Percentiles rank a stretch among this genome's conserved stretches.
Evolutionary conservation across 2,797 vertebrate species (phyloP).

Genomic region (Rhinogobio ventralis): DNA sequence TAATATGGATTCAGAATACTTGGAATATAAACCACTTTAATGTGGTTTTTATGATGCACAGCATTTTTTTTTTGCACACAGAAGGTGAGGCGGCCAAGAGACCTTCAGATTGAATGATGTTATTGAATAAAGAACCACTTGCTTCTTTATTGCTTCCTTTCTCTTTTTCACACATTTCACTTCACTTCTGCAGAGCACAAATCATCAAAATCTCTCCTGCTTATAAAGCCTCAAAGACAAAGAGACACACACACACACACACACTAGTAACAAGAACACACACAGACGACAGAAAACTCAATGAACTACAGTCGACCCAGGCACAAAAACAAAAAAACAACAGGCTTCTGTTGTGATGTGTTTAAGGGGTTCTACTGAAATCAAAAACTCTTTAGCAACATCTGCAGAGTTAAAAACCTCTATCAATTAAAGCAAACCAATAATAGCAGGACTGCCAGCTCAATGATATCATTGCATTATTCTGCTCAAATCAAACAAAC

Average conservation of each 20-base stretch:
- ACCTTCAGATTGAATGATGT: neutral
- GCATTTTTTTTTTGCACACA: constrained; percentile 28
- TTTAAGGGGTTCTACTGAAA: constrained; percentile 27
- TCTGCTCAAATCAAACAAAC: constrained; percentile 28
- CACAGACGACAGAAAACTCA: neutral
- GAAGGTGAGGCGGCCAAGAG: constrained; percentile 51
- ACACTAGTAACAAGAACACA: neutral
- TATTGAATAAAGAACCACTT: neutral
- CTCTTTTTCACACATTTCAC: neutral
- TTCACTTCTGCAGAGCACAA: neutral
- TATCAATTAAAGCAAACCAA: neutral
- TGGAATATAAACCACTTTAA: neutral
- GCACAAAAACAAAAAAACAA: neutral
- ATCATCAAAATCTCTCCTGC: neutral
- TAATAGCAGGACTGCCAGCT: constrained; percentile 34
- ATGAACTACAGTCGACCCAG: neutral
- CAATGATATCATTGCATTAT: constrained; percentile 35
- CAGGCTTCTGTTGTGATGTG: neutral
- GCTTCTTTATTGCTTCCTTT: neutral
- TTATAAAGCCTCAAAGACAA: neutral
- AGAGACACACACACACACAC: neutral
- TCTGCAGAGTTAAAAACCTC: neutral
- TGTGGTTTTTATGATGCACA: neutral
- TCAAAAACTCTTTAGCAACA: neutral
- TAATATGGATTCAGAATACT: neutral